These are phyloP conservation scores for Microcebus murinus DNA, from an alignment of 2,113 vertebrate species.

Conservation along the genomic window DNA sequence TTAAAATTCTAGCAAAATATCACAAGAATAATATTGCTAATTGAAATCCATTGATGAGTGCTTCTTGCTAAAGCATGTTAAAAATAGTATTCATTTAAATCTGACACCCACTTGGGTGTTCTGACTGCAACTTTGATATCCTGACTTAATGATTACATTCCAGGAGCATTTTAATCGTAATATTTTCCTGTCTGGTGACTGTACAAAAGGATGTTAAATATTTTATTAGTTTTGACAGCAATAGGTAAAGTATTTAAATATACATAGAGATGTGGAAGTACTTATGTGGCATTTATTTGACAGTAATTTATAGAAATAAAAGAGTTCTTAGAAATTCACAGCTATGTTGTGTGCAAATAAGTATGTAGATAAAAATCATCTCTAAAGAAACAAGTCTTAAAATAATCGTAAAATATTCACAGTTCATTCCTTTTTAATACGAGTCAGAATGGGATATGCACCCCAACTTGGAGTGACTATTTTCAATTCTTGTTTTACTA, in stretches of 20 bases:
- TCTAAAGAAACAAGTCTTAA: not conserved
- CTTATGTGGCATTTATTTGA: not conserved
- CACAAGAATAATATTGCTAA: not conserved
- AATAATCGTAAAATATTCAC: not conserved
- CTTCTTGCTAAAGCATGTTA: not conserved
- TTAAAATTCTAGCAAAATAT: constrained; percentile 17
- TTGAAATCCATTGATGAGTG: not conserved
- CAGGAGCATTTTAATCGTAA: not conserved
- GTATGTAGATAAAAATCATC: not conserved
- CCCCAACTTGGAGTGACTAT: not conserved
- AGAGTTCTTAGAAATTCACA: not conserved
- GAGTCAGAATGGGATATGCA: not conserved
- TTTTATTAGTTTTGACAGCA: constrained; percentile 13
- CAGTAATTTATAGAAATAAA: not conserved
- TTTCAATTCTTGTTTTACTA: not conserved
- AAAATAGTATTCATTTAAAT: constrained; percentile 1
- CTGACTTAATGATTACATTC: not conserved
- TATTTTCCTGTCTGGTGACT: not conserved
- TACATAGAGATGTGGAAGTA: not conserved
- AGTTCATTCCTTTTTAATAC: not conserved
- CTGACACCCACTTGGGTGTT: not conserved
- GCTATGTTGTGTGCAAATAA: not conserved
- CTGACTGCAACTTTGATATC: not conserved
- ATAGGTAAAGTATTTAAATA: not conserved
- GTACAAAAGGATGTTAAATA: not conserved